Percentiles rank a stretch among this genome's conserved stretches.
Evolutionary conservation across 2,888 invertebrate genomes (phyloP).

Genomic region (Polymixis lichenea): DNA sequence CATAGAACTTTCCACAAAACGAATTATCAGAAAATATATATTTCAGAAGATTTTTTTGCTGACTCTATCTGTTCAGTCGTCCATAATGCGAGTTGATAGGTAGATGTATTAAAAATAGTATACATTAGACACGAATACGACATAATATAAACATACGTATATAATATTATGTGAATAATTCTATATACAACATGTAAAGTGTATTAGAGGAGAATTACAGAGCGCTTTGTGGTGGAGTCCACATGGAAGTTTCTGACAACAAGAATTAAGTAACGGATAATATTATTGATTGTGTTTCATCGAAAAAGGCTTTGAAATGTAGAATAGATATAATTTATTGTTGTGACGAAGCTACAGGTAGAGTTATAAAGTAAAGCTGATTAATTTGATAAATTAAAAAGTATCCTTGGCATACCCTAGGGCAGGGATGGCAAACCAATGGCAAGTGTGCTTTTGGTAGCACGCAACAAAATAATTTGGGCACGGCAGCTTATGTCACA

Average conservation of each 20-base stretch:
- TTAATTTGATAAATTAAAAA: not conserved
- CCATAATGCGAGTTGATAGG: constrained; percentile 91
- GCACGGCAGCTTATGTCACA: too few species aligned
- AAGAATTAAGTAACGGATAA: not conserved
- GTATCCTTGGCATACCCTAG: not conserved
- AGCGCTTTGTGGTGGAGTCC: constrained; percentile 64
- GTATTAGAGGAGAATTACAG: constrained; percentile 77
- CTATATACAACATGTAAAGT: constrained; percentile 65
- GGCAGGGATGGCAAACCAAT: too few species aligned
- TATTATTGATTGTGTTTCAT: constrained; percentile 8
- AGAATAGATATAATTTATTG: not conserved
- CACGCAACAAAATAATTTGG: too few species aligned
- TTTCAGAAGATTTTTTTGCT: constrained; percentile 70
- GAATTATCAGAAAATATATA: not conserved
- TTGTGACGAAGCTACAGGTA: not conserved
- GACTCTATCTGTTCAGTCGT: constrained; percentile 84
- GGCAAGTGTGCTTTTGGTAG: too few species aligned
- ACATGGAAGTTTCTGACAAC: not conserved
- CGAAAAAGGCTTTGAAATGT: not conserved
- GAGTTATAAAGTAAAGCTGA: not conserved
- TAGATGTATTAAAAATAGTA: constrained; percentile 91
- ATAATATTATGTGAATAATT: constrained; percentile 49
- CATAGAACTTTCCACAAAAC: not conserved
- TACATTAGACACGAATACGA: constrained; percentile 89
- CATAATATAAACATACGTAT: constrained; percentile 78